Conservation (phyloP, 2,113 vertebrate genomes). For the Pterocles orientalis region DNA sequence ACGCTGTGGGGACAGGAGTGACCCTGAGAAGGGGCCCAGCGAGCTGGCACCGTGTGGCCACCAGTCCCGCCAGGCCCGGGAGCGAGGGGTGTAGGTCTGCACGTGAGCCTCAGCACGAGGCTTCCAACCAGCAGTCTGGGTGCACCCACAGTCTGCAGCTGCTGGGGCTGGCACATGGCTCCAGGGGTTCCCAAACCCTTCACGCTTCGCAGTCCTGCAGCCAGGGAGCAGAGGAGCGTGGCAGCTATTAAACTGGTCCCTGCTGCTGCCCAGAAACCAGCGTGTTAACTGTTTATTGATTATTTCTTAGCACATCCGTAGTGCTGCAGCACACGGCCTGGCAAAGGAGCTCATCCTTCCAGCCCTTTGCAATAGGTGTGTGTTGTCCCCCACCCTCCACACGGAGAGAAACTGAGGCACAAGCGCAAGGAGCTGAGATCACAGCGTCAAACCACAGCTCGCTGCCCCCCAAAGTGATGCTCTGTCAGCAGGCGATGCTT, state of each 20-base stretch:
- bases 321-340: not conserved
- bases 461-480: fast-evolving
- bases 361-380: not conserved
- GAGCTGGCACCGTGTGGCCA: fast-evolving
- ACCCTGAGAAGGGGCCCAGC: not conserved
- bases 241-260: not conserved
- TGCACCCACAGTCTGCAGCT: too few relatives aligned
- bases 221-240: not conserved
- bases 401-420: fast-evolving
- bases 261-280: not conserved
- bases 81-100: not conserved
- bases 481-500: fast-evolving
- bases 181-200: not conserved
- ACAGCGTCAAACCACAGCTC: not conserved
- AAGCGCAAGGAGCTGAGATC: not conserved
- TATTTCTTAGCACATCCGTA: fast-evolving
- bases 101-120: fast-evolving
- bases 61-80: fast-evolving
- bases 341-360: not conserved
- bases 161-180: not conserved
- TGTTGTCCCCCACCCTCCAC: not conserved
- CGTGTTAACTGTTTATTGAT: fast-evolving
- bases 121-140: not conserved
- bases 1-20: constrained; percentile 72
- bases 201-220: not conserved